Evolutionary conservation across 2,113 vertebrate genomes (phyloP).

Genomic region (Microcebus lehilahytsara): DNA sequence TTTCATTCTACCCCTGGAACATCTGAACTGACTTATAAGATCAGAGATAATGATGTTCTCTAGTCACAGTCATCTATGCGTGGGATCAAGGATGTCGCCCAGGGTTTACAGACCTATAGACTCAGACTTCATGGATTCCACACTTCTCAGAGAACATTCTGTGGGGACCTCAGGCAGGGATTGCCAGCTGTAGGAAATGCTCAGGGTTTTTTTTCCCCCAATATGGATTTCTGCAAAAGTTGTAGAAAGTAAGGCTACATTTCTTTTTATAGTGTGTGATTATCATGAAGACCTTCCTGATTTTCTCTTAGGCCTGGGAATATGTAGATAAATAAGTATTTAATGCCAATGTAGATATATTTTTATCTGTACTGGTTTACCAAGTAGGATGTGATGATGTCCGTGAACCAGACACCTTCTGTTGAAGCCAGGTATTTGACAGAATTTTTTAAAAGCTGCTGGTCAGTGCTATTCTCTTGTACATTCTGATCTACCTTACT

Average conservation of each 20-base stretch:
- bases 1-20: not conserved
- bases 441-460: not conserved
- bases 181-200: not conserved
- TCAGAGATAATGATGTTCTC: not conserved
- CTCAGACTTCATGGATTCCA: not conserved
- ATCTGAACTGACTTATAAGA: not conserved
- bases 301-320: not conserved
- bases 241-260: not conserved
- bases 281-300: not conserved
- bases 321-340: constrained; percentile 25
- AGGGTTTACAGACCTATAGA: not conserved
- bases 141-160: not conserved
- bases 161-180: not conserved
- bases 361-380: not conserved
- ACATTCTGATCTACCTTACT: not conserved
- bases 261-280: not conserved
- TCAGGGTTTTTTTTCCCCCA: not conserved
- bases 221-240: not conserved
- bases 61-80: not conserved
- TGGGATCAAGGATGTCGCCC: not conserved
- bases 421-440: not conserved
- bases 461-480: not conserved
- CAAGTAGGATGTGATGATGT: not conserved
- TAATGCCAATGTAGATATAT: not conserved
- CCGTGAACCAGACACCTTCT: not conserved